Base-by-base conservation (phyloP, 2,888 invertebrate species). In the Drosophila mercatorum region DNA sequence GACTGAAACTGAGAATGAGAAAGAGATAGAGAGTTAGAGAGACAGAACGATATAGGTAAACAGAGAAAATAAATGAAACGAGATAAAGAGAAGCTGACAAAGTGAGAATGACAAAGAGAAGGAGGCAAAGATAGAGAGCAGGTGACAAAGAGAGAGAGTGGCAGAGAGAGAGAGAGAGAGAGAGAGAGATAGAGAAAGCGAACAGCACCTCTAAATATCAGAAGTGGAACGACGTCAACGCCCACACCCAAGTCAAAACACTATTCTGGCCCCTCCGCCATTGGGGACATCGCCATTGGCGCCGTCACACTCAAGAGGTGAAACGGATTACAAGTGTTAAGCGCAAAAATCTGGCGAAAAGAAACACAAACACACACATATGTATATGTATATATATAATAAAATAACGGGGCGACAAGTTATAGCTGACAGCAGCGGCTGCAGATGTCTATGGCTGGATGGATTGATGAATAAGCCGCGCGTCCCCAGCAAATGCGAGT, bases 371-470 rank as follows among this genome's bases (percentile, higher is more conserved):
- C 31, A 49, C n/a, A n/a, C 22, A 22, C 2, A 22, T 22, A 22
- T 22, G 22, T 22, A 22, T 22, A 2, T 2, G 1, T 22, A 22
- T 22, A 2, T 22, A 2, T 36, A 34, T 52, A 34, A 51, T 52
- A n/a, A 55, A 55, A 55, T 67, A 70, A 63, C 68, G 65, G 52
- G 68, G 68, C 63, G 73, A 60, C 46, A 69, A 41, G 59, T 57
- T 63, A 80, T 77, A 72, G 72, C 60, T 80, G 78, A 78, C 81
- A 72, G 81, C 81, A 66, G 44, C 77, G 77, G 72, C 78, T 77
- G 78, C 70, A 58, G 26, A 61, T 72, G 72, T 80, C 77, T 80
- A 68, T 72, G 51, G 65, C 76, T 67, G 77, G 68, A 72, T 71
- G 72, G 77, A 76, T 76, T 49, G 63, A 75, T 78, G 68, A 49